Evolutionary conservation across 2,888 invertebrate genomes (phyloP).

Genomic region (Rhogogaster chlorosoma): DNA sequence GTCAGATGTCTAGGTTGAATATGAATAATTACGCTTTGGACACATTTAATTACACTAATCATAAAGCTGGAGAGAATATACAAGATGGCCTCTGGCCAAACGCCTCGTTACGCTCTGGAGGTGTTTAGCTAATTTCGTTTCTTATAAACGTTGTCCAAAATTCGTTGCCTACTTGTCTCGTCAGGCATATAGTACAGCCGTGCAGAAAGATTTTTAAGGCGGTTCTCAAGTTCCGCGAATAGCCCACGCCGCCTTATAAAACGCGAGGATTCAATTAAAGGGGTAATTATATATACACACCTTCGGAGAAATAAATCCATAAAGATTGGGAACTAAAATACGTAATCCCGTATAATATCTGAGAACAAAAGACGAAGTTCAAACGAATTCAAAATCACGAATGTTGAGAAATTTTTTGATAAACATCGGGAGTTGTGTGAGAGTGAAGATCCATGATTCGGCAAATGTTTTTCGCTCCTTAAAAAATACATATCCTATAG

Average conservation of each 20-base stretch:
- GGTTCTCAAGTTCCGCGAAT: not conserved
- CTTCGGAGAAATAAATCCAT: not conserved
- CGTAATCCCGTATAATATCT: not conserved
- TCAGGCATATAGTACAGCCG: not conserved
- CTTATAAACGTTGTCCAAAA: not conserved
- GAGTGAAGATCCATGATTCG: too few relatives aligned
- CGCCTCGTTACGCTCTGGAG: slow-evolving; percentile 8
- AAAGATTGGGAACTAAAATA: not conserved
- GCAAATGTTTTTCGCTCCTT: too few relatives aligned
- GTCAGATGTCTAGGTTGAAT: slow-evolving; percentile 21
- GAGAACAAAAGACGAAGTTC: not conserved
- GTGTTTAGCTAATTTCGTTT: not conserved
- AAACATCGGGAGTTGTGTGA: too few relatives aligned
- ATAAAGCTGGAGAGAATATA: not conserved
- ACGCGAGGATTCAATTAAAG: not conserved
- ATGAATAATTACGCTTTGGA: slow-evolving; percentile 27
- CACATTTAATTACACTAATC: slow-evolving; percentile 41
- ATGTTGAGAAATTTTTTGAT: too few relatives aligned
- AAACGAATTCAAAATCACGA: not conserved
- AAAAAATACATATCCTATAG: too few relatives aligned
- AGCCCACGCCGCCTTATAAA: not conserved
- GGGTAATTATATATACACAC: not conserved
- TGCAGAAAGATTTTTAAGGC: not conserved
- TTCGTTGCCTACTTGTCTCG: slow-evolving; percentile 5
- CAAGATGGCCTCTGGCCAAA: not conserved